Conservation (phyloP, 2,888 invertebrate species). For the Branchellion lobata region DNA sequence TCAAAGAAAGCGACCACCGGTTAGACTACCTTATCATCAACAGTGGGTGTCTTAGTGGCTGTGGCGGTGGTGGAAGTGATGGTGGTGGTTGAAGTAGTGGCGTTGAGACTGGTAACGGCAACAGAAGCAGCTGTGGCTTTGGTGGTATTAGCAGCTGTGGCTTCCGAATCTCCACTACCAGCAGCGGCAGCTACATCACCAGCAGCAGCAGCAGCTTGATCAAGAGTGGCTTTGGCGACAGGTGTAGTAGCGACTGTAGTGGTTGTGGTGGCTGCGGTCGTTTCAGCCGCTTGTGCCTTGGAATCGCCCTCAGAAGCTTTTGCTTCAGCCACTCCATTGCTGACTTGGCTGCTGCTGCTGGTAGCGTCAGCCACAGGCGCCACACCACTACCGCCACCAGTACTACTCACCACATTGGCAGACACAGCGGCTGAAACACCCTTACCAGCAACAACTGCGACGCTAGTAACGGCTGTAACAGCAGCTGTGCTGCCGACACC, state of each 20-base stretch:
- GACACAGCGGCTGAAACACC: not conserved
- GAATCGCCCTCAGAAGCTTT: not conserved
- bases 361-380: not conserved
- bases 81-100: too few species aligned
- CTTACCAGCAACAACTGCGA: too few species aligned
- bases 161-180: too few species aligned
- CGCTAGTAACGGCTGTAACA: not conserved
- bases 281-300: not conserved
- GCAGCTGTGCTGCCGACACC: not conserved
- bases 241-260: not conserved
- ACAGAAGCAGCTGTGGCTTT: not conserved
- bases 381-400: not conserved
- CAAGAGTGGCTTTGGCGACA: too few species aligned
- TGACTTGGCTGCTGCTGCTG: not conserved
- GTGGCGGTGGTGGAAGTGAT: too few species aligned
- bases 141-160: too few species aligned
- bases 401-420: not conserved
- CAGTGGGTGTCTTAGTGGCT: not conserved
- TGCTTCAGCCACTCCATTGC: not conserved
- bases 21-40: not conserved
- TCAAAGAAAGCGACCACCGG: not conserved
- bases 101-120: not conserved
- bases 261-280: not conserved
- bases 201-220: not conserved
- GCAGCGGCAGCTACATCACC: constrained; percentile 8